Percentiles rank a stretch among this genome's conserved stretches.
phyloP scores from a whole-genome alignment of 2,797 vertebrate genomes.

The Pseudocheirus occidentalis region DNA sequence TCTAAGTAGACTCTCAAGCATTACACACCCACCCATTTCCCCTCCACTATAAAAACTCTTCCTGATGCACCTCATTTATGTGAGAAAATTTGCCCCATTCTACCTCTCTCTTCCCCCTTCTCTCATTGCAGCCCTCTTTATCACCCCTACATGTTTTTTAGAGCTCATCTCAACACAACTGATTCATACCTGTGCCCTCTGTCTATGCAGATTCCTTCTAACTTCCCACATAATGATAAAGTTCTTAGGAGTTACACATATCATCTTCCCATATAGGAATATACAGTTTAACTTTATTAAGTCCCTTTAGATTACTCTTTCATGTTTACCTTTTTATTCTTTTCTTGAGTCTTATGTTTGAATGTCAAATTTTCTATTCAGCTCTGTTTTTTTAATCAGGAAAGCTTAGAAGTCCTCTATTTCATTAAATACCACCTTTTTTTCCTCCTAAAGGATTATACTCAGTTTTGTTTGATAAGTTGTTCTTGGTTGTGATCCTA shows the following conservation, averaged over 20 bases:
- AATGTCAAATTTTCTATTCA: no score
- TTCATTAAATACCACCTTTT: no score
- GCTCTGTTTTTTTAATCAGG: no score
- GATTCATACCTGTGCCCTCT: neutral
- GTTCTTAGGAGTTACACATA: neutral
- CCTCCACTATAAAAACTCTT: neutral
- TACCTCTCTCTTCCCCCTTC: no score
- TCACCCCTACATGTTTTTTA: neutral
- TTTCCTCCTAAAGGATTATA: no score
- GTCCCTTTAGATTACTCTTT: no score
- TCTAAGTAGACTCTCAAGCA: neutral
- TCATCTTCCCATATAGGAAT: no score
- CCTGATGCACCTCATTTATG: neutral
- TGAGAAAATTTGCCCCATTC: neutral
- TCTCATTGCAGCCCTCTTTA: neutral
- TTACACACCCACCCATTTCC: neutral
- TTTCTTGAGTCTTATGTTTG: no score
- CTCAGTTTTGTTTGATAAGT: neutral
- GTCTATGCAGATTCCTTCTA: neutral
- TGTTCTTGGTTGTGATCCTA: neutral
- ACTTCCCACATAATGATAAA: neutral
- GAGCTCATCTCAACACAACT: neutral
- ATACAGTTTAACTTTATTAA: no score
- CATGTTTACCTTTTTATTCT: no score
- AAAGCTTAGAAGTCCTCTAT: no score